Base-by-base conservation (phyloP, 2,888 invertebrate species). In the Drosophila vallismaia region DNA sequence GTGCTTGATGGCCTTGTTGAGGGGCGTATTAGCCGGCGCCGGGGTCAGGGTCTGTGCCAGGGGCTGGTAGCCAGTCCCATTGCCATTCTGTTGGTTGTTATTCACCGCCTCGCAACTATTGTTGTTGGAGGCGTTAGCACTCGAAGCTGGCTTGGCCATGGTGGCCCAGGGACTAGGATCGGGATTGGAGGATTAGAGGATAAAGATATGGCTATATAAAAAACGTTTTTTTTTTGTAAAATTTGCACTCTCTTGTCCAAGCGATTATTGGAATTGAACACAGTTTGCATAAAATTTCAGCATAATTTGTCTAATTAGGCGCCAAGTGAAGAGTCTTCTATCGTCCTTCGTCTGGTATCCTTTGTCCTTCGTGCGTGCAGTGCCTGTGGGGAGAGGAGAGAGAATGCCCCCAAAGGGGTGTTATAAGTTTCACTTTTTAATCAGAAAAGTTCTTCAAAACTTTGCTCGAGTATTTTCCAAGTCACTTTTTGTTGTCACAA, bases 1-100 rank as follows among this genome's bases (percentile, higher is more conserved):
- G 28, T 91, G 90, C 58, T 89, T 90, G 58, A 89, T 82, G 57
- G 88, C 77, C 75, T 88, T 90, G 54, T 88, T 84, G 1, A 86
- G 70, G 9, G 88, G 89, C 28, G 89, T 84, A 5, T 88, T 88
- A 0, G 77, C 81, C 36, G 77, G 86, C n/a, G 75, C 86, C 38
- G 75, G 80, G 24, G 66, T 79, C 54, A 58, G 14, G 48, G 45
- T 46, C 19, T 67, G 19, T 3, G 48, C 46, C 40, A 71, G 36
- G 0, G 78, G 62, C 28, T 85, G 82, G 54, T 84, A 80, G 57
- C 79, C 63, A 53, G 78, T 64, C 44, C 33, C 49, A 14, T 49
- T 56, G 55, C 49, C 45, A 45, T n/a, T n/a, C 3, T 42, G 14
- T 14, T 40, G 55, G 40, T 53, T 77, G 49, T 57, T 62, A 50